Evolutionary conservation across 2,797 vertebrate genomes (phyloP), one percentile per base, ranked within the genome.

Genomic region (Iguana delicatissima): DNA sequence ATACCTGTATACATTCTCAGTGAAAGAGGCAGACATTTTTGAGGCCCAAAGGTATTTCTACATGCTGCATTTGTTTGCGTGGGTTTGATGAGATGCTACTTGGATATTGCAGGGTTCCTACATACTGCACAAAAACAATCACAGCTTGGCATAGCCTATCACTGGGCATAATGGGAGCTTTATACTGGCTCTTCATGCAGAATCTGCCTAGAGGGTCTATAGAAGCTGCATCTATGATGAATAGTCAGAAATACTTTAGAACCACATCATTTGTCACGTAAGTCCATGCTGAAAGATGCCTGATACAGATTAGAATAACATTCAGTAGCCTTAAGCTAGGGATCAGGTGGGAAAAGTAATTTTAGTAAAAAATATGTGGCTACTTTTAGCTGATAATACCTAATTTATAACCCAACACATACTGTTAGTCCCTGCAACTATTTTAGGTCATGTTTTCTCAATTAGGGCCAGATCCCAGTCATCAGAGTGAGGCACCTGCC

Each of bases 221-320:
- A 42, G 62, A 73, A 62, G 13, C 24, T 90, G 85, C 22, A 14
- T 86, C 29, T 67, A 35, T 90, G 86, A 87, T 69, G 57, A 87
- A 87, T 55, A 87, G 52, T 76, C n/a, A 83, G n/a, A 76, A 83
- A 57, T 38, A 22, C 64, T 64, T 87, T 64, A 55, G 59, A 83
- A 38, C 24, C 72, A 55, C 57, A 90, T 83, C 79, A 74, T 76
- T 35, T 83, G 80, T 4, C 42, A 59, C 29, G 24, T 35, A 72
- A 46, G 76, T 57, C 29, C 26, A 13, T 89, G 76, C 59, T 80
- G 73, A 80, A 80, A 7, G 20, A 57, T 50, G 35, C 69, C 82
- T 59, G 87, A 50, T 81, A 73, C 50, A 42, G 64, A 81, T 87
- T 90, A 81, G 22, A 86, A 64, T 82, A 74, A n/a, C 46, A 82